A percentile compares a stretch with the other conserved stretches of the same genome.
Conservation (phyloP, 2,797 vertebrate genomes). For the Potorous gilbertii region DNA sequence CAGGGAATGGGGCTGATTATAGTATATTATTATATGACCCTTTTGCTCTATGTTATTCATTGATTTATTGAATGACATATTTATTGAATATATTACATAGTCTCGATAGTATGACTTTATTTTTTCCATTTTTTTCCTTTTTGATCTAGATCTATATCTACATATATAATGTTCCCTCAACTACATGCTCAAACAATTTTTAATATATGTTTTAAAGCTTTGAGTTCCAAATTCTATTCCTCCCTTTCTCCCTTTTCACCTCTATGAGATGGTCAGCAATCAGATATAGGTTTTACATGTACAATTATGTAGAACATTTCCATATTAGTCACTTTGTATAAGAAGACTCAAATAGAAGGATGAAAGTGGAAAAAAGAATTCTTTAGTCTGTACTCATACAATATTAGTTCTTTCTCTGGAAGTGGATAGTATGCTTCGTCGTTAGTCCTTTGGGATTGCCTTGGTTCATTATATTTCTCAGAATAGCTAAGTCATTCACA, state of each 20-base stretch:
- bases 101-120: background rate
- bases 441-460: background rate
- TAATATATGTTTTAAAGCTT: background rate
- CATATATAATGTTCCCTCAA: background rate
- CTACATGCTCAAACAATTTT: background rate
- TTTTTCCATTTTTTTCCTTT: background rate
- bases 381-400: background rate
- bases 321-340: background rate
- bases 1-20: background rate
- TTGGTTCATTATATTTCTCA: no score
- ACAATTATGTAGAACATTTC: background rate
- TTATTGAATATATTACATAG: background rate
- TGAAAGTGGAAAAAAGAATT: no score
- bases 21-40: background rate
- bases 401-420: background rate
- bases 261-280: background rate
- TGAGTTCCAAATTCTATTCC: background rate
- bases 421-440: background rate
- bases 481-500: no score
- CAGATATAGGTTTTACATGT: background rate
- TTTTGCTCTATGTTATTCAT: background rate
- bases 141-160: no score
- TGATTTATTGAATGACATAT: background rate
- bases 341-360: background rate
- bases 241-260: background rate